A percentile compares a stretch with the other conserved stretches of the same genome.
Evolutionary conservation across 2,797 vertebrate species (phyloP).

Genomic region (Astyanax mexicanus): DNA sequence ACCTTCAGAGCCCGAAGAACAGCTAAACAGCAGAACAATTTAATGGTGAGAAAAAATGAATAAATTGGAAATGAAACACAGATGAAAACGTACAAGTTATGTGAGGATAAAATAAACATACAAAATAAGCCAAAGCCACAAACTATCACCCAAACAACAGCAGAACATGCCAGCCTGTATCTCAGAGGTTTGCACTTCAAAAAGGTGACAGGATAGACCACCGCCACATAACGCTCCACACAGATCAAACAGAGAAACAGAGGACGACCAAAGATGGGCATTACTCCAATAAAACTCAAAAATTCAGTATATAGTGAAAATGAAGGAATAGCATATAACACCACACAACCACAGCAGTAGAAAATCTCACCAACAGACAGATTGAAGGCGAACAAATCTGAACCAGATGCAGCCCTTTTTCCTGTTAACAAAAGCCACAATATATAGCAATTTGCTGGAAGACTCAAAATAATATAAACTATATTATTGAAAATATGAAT

Average conservation of each 20-base stretch:
- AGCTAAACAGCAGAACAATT: slow-evolving; percentile 37
- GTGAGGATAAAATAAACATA: neutral
- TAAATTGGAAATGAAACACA: neutral
- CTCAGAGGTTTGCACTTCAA: slow-evolving; percentile 51
- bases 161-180: slow-evolving; percentile 41
- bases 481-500: neutral
- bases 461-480: slow-evolving; percentile 17
- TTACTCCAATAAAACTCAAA: neutral
- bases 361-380: slow-evolving; percentile 9
- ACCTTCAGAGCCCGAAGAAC: slow-evolving; percentile 47
- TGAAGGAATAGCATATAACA: neutral
- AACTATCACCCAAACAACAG: slow-evolving; percentile 27
- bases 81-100: neutral
- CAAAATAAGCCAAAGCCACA: neutral
- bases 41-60: neutral
- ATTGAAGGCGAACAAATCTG: slow-evolving; percentile 31
- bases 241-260: slow-evolving; percentile 44
- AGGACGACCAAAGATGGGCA: slow-evolving; percentile 10
- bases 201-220: slow-evolving; percentile 51
- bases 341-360: neutral
- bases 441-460: slow-evolving; percentile 6
- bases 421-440: slow-evolving; percentile 25
- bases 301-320: neutral
- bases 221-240: slow-evolving; percentile 55
- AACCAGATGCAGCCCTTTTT: neutral